Percentiles rank a stretch among this genome's conserved stretches.
phyloP scores from a whole-genome alignment of 2,888 invertebrate genomes.

The Noctua fimbriata region DNA sequence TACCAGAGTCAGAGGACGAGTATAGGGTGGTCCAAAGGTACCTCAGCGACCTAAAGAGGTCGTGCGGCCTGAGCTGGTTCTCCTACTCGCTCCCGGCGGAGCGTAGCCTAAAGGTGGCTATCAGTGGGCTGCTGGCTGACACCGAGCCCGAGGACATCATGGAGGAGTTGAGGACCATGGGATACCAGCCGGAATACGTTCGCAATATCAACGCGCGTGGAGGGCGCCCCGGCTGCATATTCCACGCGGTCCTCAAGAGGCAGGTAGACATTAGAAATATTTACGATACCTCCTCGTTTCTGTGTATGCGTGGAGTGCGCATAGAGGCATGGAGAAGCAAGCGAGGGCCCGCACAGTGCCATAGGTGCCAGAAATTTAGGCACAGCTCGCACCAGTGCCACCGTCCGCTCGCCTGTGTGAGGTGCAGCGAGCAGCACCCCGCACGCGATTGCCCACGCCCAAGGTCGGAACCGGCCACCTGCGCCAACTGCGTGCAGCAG shows the following conservation, averaged over 20 bases:
- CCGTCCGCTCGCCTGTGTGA: neutral
- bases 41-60: too few relatives aligned
- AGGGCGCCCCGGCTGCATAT: constrained; percentile 7
- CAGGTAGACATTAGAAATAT: neutral
- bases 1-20: too few relatives aligned
- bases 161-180: constrained; percentile 1
- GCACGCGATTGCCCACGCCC: neutral
- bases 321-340: constrained; percentile 14
- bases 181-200: constrained; percentile 21
- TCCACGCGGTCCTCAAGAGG: constrained; percentile 14
- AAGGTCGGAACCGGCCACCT: neutral
- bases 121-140: neutral
- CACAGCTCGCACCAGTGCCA: constrained; percentile 34
- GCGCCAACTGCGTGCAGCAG: neutral
- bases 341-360: constrained; percentile 58
- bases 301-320: neutral
- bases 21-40: too few relatives aligned
- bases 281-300: too few relatives aligned
- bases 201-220: neutral
- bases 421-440: neutral
- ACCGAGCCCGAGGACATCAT: neutral
- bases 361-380: constrained; percentile 60
- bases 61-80: too few relatives aligned
- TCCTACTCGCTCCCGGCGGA: constrained; percentile 16
- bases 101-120: neutral